Evolutionary conservation across 2,888 invertebrate genomes (phyloP).

Genomic region (Lepidocyrtinus sp.): DNA sequence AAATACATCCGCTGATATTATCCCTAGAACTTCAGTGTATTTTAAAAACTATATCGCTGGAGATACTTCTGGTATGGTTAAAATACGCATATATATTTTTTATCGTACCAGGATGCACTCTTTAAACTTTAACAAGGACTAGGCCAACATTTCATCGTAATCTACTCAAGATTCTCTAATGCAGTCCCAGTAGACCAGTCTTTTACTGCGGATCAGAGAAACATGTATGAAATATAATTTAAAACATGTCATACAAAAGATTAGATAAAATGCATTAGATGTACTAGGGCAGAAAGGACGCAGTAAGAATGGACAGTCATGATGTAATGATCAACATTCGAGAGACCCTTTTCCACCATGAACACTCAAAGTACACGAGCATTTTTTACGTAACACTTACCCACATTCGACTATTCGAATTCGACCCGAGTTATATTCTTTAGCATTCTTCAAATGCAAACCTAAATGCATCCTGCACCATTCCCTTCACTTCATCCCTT

Average conservation of each 20-base stretch:
- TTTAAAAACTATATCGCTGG: too few species aligned
- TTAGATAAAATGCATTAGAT: background rate
- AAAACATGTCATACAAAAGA: background rate
- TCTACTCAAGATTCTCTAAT: conserved; percentile 28
- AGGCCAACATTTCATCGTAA: conserved; percentile 50
- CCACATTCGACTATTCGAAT: too few species aligned
- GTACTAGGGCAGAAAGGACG: background rate
- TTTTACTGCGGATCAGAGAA: too few species aligned
- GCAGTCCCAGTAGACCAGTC: background rate
- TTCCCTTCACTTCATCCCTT: background rate
- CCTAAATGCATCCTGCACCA: background rate
- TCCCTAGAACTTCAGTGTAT: background rate
- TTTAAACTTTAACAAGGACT: conserved; percentile 17
- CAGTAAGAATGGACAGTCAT: background rate
- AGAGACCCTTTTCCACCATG: too few species aligned
- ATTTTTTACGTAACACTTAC: background rate
- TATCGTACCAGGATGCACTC: background rate
- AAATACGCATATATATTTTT: conserved; percentile 25
- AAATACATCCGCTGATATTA: conserved; percentile 44
- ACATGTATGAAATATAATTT: background rate
- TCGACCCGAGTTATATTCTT: too few species aligned
- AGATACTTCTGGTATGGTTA: background rate
- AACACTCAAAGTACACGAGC: too few species aligned
- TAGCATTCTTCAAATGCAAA: too few species aligned
- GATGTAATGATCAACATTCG: too few species aligned